Percentiles rank a stretch among this genome's conserved stretches.
Evolutionary conservation across 2,113 vertebrate species (phyloP).

Genomic region (Seriola quinqueradiata): DNA sequence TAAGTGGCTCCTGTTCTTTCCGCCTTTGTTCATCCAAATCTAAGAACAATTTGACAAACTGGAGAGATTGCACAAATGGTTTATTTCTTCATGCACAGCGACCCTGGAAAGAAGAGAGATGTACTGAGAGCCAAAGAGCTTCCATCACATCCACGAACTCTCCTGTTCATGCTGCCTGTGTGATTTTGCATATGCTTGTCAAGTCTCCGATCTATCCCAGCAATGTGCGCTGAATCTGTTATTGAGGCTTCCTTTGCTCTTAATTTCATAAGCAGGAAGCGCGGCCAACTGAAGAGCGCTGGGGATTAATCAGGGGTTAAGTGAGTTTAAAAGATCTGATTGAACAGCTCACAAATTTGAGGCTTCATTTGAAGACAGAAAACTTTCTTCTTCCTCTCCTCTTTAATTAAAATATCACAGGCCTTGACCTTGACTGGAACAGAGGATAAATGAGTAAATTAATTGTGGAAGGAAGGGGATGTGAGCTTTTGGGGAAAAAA

Average conservation of each 20-base stretch:
- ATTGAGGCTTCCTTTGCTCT: constrained; percentile 57
- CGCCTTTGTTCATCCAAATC: not conserved
- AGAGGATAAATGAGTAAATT: constrained; percentile 73
- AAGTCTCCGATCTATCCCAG: constrained; percentile 13
- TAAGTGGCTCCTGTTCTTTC: not conserved
- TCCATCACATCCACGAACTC: not conserved
- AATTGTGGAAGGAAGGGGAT: constrained; percentile 53
- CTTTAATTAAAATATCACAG: constrained; percentile 78
- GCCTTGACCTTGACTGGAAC: constrained; percentile 74
- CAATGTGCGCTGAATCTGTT: constrained; percentile 49
- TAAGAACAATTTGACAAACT: not conserved
- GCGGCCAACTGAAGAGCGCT: constrained; percentile 51
- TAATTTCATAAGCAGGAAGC: constrained; percentile 76
- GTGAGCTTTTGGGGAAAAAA: constrained; percentile 32
- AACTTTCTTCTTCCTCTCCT: constrained; percentile 61
- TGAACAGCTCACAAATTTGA: constrained; percentile 68
- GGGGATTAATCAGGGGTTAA: constrained; percentile 80
- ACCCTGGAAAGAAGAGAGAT: not conserved
- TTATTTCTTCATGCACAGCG: not conserved
- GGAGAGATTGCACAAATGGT: not conserved
- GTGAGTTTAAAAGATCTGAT: constrained; percentile 82
- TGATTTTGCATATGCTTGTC: constrained; percentile 11
- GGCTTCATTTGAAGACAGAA: constrained; percentile 74
- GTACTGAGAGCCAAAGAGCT: not conserved
- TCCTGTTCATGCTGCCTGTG: not conserved